Percentiles rank a stretch among this genome's conserved stretches.
Conservation (phyloP, 2,113 vertebrate genomes). For the Saccopteryx bilineata region DNA sequence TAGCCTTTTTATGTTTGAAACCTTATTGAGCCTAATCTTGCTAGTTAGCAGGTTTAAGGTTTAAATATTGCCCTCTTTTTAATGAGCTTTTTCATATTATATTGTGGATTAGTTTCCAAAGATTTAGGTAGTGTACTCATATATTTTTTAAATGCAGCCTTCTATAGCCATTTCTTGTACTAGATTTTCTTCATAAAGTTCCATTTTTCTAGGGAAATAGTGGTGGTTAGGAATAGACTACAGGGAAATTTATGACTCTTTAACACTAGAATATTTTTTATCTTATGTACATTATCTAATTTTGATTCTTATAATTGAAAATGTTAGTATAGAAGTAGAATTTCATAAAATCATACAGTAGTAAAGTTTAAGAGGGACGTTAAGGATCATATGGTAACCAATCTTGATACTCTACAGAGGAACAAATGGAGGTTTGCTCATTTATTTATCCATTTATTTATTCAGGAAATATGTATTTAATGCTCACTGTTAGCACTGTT, state of each 20-base stretch:
- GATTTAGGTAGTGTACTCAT: neutral
- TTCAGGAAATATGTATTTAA: slow-evolving; percentile 32
- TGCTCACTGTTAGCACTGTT: neutral
- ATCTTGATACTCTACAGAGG: neutral
- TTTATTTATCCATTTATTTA: neutral
- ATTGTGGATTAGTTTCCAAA: slow-evolving; percentile 40
- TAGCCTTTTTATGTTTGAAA: slow-evolving; percentile 19
- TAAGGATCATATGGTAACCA: neutral
- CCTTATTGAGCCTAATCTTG: neutral
- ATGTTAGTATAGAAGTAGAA: slow-evolving; percentile 4
- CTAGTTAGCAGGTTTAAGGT: slow-evolving; percentile 36
- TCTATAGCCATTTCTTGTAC: neutral
- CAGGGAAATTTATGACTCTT: neutral
- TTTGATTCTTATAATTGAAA: slow-evolving; percentile 25
- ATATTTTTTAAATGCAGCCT: neutral
- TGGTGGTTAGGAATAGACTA: neutral
- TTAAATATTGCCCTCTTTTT: slow-evolving; percentile 37
- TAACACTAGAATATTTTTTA: neutral
- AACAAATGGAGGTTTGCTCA: neutral
- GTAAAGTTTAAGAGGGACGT: neutral
- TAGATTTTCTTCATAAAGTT: neutral
- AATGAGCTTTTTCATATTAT: neutral
- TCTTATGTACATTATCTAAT: neutral
- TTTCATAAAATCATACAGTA: slow-evolving; percentile 46
- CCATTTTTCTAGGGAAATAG: neutral